Conservation (phyloP, 2,797 vertebrate species). For the Phataginus tetradactyla region DNA sequence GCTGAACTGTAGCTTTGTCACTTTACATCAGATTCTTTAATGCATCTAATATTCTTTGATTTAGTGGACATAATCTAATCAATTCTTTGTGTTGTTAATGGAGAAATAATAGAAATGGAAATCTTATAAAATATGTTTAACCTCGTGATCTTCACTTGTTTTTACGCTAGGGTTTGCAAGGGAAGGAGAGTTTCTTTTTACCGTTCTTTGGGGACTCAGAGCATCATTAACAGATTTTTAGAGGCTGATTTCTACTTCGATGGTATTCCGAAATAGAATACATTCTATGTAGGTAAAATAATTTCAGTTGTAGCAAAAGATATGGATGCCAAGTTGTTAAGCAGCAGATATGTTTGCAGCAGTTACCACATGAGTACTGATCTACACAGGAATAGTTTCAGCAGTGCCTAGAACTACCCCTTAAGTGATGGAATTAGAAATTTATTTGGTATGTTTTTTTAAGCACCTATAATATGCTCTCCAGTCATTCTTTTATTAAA, state of each 20-base stretch:
- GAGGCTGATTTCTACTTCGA: background rate
- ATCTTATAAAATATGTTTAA: background rate
- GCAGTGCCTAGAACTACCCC: background rate
- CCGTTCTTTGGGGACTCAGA: background rate
- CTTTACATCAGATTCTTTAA: background rate
- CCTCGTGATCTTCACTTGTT: background rate
- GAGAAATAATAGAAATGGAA: background rate
- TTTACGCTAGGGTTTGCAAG: background rate
- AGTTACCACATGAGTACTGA: background rate
- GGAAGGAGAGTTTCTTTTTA: background rate
- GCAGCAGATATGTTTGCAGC: background rate
- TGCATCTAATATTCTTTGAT: background rate
- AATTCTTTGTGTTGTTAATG: background rate
- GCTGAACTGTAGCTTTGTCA: background rate
- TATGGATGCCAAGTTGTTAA: background rate
- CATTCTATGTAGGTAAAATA: background rate
- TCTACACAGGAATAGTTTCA: background rate
- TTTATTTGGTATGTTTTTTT: background rate
- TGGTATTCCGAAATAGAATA: conserved; percentile 8
- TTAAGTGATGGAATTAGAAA: conserved; percentile 29
- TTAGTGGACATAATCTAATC: background rate
- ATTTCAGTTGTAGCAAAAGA: background rate
- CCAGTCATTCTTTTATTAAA: background rate
- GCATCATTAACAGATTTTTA: background rate
- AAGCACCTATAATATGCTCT: background rate